Evolutionary conservation across 2,113 vertebrate species (phyloP).

Genomic region (Poeciliopsis prolifica): DNA sequence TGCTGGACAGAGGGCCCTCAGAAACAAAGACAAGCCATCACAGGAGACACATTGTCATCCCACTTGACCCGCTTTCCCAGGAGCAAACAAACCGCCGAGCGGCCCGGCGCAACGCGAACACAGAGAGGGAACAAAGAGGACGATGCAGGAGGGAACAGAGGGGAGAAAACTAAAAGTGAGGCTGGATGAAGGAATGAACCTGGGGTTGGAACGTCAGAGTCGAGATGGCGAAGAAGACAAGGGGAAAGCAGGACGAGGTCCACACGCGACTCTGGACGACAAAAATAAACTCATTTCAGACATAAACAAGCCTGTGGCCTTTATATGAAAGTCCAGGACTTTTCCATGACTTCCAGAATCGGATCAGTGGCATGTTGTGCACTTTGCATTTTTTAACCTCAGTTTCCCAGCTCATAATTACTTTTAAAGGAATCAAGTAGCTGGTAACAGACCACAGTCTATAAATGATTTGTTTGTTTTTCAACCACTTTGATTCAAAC

Average conservation of each 20-base stretch:
- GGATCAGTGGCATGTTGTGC: conserved; percentile 6
- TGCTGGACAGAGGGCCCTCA: conserved; percentile 70
- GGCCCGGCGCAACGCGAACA: not conserved
- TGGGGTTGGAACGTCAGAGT: conserved; percentile 1
- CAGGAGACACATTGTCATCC: conserved; percentile 67
- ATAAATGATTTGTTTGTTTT: not conserved
- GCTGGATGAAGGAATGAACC: not conserved
- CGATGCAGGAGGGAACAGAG: conserved; percentile 3
- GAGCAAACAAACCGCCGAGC: conserved; percentile 68
- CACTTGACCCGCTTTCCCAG: conserved; percentile 59
- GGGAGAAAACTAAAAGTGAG: conserved; percentile 4
- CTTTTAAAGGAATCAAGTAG: not conserved
- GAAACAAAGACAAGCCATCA: conserved; percentile 45
- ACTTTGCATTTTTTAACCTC: not conserved
- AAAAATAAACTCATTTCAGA: conserved; percentile 45
- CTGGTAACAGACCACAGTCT: not conserved
- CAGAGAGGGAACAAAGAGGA: conserved; percentile 25
- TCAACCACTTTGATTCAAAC: not conserved
- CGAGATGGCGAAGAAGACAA: conserved; percentile 18
- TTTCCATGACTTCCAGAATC: conserved; percentile 35
- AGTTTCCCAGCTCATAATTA: conserved; percentile 12
- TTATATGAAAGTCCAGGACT: conserved; percentile 41
- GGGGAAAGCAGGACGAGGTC: conserved; percentile 32
- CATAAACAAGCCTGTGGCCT: conserved; percentile 29
- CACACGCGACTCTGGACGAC: conserved; percentile 33